Evolutionary conservation across 2,113 vertebrate genomes (phyloP), one percentile per base, ranked within the genome.

Genomic region (Vidua chalybeata): DNA sequence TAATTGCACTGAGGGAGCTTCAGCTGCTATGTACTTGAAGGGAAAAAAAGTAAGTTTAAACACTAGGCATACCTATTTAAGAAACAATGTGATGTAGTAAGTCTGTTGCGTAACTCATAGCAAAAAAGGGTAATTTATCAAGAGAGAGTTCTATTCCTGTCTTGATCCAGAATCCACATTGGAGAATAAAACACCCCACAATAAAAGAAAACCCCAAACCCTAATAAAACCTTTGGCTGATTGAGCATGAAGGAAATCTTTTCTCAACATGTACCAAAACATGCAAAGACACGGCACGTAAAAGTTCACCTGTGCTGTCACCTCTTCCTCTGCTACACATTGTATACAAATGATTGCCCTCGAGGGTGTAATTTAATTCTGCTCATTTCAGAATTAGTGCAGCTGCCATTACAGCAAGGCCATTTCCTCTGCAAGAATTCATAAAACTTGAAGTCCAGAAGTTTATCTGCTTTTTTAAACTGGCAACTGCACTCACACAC

Each of bases 341-440:
- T 92, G 55, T 93, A 87, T 59, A 95, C 67, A 97, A 97, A 94
- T 90, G 43, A 90, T 59, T 96, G 67, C 73, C 89, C 94, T 96
- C 71, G 66, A 96, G 84, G 63, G 63, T 84, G n/a, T 59, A 96
- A 96, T 97, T 95, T 95, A 92, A 94, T 97, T 95, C 96, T 97
- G 83, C 91, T 96, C 79, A 86, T 94, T 95, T 96, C 94, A 94
- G 90, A 98, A 97, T 97, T 93, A 97, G 85, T 46, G 37, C 51
- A 31, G 19, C 78, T 66, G 75, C 71, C 97, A 83, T 95, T 97
- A 97, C 35, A 72, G 91, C 61, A 96, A 96, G 77, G 90, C 86
- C 71, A 96, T 97, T 97, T 98, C 97, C 93, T 64, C 93, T 94
- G 82, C 72, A 97, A 96, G 92, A 96, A 95, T 96, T 97, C 27